phyloP scores from a whole-genome alignment of 2,113 vertebrate genomes.

The Perca schrenkii region DNA sequence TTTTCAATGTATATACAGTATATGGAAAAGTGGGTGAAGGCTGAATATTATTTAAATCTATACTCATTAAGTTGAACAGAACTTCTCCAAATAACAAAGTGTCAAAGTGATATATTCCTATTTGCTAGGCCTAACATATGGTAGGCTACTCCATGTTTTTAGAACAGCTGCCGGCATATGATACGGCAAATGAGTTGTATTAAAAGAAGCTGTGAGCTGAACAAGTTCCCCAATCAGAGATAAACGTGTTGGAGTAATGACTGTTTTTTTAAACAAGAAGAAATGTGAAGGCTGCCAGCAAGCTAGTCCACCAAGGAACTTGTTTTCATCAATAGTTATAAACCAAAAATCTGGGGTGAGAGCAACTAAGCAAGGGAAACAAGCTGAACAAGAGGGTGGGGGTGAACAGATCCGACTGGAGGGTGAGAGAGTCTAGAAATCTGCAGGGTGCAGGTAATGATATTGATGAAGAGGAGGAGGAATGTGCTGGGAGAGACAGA shows the following conservation, averaged over 20 bases:
- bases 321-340: conserved; percentile 56
- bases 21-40: conserved; percentile 2
- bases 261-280: conserved; percentile 34
- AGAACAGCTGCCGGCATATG: neutral
- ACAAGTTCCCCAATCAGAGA: conserved; percentile 41
- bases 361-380: conserved; percentile 55
- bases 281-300: conserved; percentile 39
- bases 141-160: conserved; percentile 1
- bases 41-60: neutral
- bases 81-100: conserved; percentile 20
- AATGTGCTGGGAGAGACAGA: conserved; percentile 52
- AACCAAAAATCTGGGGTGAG: conserved; percentile 43
- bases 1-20: neutral
- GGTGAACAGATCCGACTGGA: conserved; percentile 5
- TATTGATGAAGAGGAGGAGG: conserved; percentile 42
- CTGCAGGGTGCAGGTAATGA: conserved; percentile 57
- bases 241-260: conserved; percentile 49
- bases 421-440: conserved; percentile 42
- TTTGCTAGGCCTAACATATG: neutral
- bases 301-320: conserved; percentile 41
- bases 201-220: conserved; percentile 42
- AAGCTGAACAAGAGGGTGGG: neutral
- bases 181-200: conserved; percentile 2
- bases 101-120: conserved; percentile 31
- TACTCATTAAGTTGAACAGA: conserved; percentile 16